Percentiles rank a stretch among this genome's conserved stretches.
phyloP scores from a whole-genome alignment of 2,888 invertebrate species.

The Caenorhabditis doughertyi region DNA sequence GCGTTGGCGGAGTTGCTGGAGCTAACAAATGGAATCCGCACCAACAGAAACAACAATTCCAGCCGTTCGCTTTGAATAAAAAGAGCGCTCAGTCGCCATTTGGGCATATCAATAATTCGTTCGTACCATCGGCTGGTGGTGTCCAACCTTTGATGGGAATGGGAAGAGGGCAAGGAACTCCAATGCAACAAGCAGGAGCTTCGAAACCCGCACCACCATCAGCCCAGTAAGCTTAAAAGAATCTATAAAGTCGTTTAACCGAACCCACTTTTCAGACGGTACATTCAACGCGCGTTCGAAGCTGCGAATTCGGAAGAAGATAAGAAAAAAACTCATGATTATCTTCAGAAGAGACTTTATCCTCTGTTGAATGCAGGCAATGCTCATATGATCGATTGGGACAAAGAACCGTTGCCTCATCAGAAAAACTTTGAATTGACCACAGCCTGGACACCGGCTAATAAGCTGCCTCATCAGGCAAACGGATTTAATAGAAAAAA shows the following conservation, averaged over 20 bases:
- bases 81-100: slow-evolving; percentile 47
- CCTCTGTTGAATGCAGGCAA: slow-evolving; percentile 92
- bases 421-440: slow-evolving; percentile 75
- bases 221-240: slow-evolving; percentile 40
- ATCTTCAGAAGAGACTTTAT: slow-evolving; percentile 94
- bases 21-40: slow-evolving; percentile 50
- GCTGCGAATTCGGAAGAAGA: slow-evolving; percentile 92
- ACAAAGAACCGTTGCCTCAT: slow-evolving; percentile 92
- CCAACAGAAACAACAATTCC: slow-evolving; percentile 49
- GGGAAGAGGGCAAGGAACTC: slow-evolving; percentile 44
- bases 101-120: slow-evolving; percentile 52
- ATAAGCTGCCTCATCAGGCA: slow-evolving; percentile 63
- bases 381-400: slow-evolving; percentile 95
- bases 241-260: background rate
- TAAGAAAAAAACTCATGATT: slow-evolving; percentile 94
- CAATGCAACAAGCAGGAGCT: slow-evolving; percentile 29
- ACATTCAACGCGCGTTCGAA: slow-evolving; percentile 93
- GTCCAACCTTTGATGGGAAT: slow-evolving; percentile 45
- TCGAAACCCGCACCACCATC: slow-evolving; percentile 41
- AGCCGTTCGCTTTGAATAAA: slow-evolving; percentile 55
- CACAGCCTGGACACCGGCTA: slow-evolving; percentile 75
- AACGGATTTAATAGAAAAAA: slow-evolving; percentile 60
- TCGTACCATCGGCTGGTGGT: slow-evolving; percentile 59
- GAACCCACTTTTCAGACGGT: slow-evolving; percentile 85
- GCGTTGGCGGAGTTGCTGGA: slow-evolving; percentile 31